phyloP scores from a whole-genome alignment of 64 coral and sea anemone genomes.

The Pocillopora damicornis region DNA sequence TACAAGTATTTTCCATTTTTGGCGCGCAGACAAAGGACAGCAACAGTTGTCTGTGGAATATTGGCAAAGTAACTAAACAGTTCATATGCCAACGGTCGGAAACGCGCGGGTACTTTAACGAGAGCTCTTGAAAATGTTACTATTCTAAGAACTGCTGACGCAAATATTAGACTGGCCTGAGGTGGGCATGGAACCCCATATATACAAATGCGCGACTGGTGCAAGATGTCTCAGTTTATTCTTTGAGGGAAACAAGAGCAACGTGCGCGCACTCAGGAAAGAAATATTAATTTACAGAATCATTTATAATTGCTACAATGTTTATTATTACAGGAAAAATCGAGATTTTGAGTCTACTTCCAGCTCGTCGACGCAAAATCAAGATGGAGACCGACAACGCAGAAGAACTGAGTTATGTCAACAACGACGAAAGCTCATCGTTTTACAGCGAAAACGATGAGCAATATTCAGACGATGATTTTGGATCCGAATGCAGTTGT shows the following conservation, averaged over 20 bases:
- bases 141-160: neutral
- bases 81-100: no score
- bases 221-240: no score
- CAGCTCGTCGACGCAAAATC: neutral
- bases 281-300: neutral
- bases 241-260: no score
- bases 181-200: no score
- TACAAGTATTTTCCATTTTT: no score
- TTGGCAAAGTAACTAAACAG: no score
- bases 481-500: slow-evolving; percentile 43
- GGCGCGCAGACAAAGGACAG: no score
- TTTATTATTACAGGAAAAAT: neutral
- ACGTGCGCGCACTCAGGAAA: neutral
- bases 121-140: neutral
- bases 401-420: slow-evolving; percentile 1
- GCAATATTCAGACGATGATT: slow-evolving; percentile 10
- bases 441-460: neutral
- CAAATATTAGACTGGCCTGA: neutral
- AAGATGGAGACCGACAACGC: slow-evolving; percentile 5
- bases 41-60: no score
- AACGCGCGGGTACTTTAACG: neutral
- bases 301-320: neutral
- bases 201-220: no score
- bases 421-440: neutral
- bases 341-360: neutral